Conservation (phyloP, 2,797 vertebrate genomes). For the Schizothorax lantsangensis region DNA sequence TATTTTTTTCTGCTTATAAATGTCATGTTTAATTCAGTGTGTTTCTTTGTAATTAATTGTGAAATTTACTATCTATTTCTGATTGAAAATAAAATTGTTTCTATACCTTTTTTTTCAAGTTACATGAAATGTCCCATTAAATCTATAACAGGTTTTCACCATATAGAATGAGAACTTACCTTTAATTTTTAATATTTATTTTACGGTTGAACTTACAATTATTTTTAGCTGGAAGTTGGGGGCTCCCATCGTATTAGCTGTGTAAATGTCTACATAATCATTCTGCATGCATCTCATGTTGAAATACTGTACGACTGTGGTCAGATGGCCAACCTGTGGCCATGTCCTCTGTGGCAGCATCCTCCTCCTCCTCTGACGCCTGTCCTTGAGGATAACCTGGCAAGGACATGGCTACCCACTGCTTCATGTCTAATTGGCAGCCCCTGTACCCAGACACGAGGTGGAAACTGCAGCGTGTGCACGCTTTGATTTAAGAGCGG, state of each 20-base stretch:
- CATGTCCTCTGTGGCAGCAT: constrained; percentile 24
- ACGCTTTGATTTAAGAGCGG: constrained; percentile 63
- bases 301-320: neutral
- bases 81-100: neutral
- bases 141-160: neutral
- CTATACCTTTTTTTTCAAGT: neutral
- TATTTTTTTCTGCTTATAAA: neutral
- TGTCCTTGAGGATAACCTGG: constrained; percentile 51
- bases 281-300: neutral
- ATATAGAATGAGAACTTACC: neutral
- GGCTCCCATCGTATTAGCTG: neutral
- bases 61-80: neutral
- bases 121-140: neutral
- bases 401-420: constrained; percentile 57
- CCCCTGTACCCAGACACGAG: constrained; percentile 62
- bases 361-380: neutral
- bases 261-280: neutral
- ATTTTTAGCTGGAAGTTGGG: neutral
- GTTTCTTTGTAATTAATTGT: neutral
- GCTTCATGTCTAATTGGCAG: constrained; percentile 74
- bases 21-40: neutral
- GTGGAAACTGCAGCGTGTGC: constrained; percentile 71
- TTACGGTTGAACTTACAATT: neutral
- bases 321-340: constrained; percentile 8
- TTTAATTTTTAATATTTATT: neutral